Evolutionary conservation across 2,113 vertebrate species (phyloP), one percentile per base, ranked within the genome.

Genomic region (Cardinalis cardinalis): DNA sequence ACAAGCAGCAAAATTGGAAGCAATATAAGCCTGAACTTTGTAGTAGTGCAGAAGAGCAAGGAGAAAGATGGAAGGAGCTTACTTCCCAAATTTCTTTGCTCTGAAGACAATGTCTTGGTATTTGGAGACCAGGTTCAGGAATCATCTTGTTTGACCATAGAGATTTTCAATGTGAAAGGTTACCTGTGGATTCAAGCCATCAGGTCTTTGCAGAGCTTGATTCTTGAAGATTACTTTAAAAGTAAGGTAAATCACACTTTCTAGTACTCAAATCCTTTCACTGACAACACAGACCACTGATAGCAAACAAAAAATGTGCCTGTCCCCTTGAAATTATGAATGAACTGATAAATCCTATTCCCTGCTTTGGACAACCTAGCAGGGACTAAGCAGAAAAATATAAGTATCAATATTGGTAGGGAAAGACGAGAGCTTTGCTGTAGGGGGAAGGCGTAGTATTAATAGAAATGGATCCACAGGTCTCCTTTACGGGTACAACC

Each of bases 201-300:
- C 58, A 84, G 31, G 10, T 8, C 4, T 44, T 84, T 74, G 18
- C 16, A 70, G 26, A 8, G 9, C 44, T 65, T 43, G 17, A 25
- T 77, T 90, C 23, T 43, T 44, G 15, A 15, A 3, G 4, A 15
- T 84, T 81, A 68, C 14, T 56, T 43, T n/a, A 48, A 55, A 74
- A 64, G 15, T 40, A 73, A 85, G 32, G 14, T 55, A 58, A 86
- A 84, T 66, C 21, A 40, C 10, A 8, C 21, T 55, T 88, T 68
- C 21, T 56, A n/a, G 17, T 59, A 81, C 13, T 36, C 60, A 23
- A 0, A 4, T 17, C 2, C 63, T 88, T 88, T 56, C 25, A 49
- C 28, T 69, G 73, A 64, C n/a, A 40, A 24, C 11, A 55, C 2
- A 69, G 18, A 60, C 7, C 0, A 1, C 36, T 0, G 0, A n/a